These are phyloP conservation scores for Rhinoptilus africanus DNA, from an alignment of 2,113 vertebrate genomes.

Conservation along the genomic window DNA sequence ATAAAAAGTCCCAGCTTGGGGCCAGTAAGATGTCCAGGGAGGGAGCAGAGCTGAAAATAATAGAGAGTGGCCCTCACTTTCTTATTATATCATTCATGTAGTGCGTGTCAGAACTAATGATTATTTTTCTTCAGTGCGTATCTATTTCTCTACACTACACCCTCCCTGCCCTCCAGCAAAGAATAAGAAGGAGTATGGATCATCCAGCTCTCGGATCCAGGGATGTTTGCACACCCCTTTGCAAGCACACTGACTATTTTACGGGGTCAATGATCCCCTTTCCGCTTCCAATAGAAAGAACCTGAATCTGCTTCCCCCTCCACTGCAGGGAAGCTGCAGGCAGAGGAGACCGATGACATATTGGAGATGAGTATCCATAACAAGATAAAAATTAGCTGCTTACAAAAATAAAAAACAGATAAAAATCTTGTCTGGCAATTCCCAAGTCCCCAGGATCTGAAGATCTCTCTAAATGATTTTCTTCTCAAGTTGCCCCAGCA, in stretches of 20 bases:
- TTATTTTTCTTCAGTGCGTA: background rate
- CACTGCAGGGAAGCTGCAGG: background rate
- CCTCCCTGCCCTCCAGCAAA: background rate
- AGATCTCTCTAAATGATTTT: background rate
- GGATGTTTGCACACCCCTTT: background rate
- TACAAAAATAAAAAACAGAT: background rate
- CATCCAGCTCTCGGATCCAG: background rate
- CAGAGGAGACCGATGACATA: background rate
- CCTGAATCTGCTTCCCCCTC: background rate
- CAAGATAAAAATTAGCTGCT: background rate
- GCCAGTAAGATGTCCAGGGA: background rate
- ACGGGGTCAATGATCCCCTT: rapidly evolving
- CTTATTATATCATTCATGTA: background rate
- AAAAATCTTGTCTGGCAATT: background rate
- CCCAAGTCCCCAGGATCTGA: background rate
- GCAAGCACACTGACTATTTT: background rate
- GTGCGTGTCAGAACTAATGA: background rate
- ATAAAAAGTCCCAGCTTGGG: background rate
- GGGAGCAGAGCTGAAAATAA: background rate
- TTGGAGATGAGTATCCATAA: background rate
- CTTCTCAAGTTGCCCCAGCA: background rate
- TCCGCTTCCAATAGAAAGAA: background rate
- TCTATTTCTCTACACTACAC: background rate
- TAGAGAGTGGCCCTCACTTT: background rate
- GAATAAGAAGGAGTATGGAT: background rate